phyloP scores from a whole-genome alignment of 2,797 vertebrate species.

The Australoheros facetus region DNA sequence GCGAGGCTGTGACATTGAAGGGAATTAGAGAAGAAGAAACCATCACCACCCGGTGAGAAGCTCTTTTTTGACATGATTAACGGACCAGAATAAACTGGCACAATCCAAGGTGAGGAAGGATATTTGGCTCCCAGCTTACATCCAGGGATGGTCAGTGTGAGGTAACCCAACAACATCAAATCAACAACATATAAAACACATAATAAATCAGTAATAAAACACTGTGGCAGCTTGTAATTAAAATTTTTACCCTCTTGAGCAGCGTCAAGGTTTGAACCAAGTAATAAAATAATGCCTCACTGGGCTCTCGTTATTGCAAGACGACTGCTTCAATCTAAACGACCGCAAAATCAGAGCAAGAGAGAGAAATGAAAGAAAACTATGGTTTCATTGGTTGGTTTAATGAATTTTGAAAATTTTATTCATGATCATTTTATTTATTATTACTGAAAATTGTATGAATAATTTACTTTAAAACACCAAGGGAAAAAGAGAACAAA shows the following conservation, averaged over 20 bases:
- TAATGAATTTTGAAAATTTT: too few species aligned
- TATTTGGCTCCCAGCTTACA: slow-evolving; percentile 25
- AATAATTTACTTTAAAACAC: not conserved
- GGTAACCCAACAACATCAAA: slow-evolving; percentile 16
- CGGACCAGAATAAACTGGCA: slow-evolving; percentile 41
- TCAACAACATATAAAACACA: slow-evolving; percentile 54
- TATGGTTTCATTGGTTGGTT: too few species aligned
- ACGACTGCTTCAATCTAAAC: not conserved
- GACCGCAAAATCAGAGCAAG: not conserved
- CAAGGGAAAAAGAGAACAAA: not conserved
- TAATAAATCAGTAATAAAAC: slow-evolving; percentile 56
- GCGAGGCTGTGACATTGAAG: slow-evolving; percentile 6
- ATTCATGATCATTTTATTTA: too few species aligned
- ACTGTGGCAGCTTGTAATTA: not conserved
- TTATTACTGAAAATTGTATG: too few species aligned
- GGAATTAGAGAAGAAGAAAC: slow-evolving; percentile 18
- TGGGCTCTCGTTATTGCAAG: not conserved
- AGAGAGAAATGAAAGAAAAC: not conserved
- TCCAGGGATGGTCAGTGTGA: slow-evolving; percentile 4
- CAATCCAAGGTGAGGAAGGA: slow-evolving; percentile 29
- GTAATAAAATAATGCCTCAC: not conserved
- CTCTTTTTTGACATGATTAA: slow-evolving; percentile 63
- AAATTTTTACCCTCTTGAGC: not conserved
- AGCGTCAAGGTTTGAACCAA: not conserved
- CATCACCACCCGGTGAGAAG: not conserved